Base-by-base conservation (phyloP, 2,888 invertebrate genomes). In the Ophonus ardosiacus region DNA sequence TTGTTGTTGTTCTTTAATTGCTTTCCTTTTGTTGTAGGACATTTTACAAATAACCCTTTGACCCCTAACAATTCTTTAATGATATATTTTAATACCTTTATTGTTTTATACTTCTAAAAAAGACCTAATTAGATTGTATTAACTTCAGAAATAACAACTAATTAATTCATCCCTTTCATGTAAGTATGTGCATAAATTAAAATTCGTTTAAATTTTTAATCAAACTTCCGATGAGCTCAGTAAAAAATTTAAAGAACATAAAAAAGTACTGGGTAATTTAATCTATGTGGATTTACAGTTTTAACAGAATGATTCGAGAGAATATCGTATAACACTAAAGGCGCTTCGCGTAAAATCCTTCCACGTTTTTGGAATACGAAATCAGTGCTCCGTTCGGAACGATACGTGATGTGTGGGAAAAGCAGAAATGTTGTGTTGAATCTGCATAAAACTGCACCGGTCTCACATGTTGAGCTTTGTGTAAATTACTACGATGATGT, bases 241-340 rank as follows among this genome's bases (percentile, higher is more conserved):
- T 59, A 59, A 59, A 17, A 59, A 10, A 17, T 59, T 59, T 15
- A 31, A 4, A 59, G 5, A 17, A 6, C 59, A 59, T 59, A 59
- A 17, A 17, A 59, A 17, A 59, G 17, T 7, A 51, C 10, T 51
- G 43, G 7, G 31, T 68, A 68, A 68, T 68, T 31, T 31, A 68
- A 68, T 38, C 7, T 24, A 68, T 15, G 10, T n/a, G n/a, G 68
- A 68, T 68, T 68, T 68, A 38, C 68, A 68, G 38, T 68, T 68
- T 68, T 68, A 68, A n/a, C 31, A 38, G 31, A n/a, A 7, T 13
- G 13, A 38, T 68, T 31, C 68, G 68, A 4, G 21, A 68, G n/a
- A 68, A 68, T 38, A 68, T 31, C 38, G n/a, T 68, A 38, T 68
- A 31, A 68, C 68, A 38, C 68, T 31, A 31, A 38, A 38, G 31